phyloP scores from a whole-genome alignment of 2,888 invertebrate genomes.

The Hyposoter dolosus region DNA sequence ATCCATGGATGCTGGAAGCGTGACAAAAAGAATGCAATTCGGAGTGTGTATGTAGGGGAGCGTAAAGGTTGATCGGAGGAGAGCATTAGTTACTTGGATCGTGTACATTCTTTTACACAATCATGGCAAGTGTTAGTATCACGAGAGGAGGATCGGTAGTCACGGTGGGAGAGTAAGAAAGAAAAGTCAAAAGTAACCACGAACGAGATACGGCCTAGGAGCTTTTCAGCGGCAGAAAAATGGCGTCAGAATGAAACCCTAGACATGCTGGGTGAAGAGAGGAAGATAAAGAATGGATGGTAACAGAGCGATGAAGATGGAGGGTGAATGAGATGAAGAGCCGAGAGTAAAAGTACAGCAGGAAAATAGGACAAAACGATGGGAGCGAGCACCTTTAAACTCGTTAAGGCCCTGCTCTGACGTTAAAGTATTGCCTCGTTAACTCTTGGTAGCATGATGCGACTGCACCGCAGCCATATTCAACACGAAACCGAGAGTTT shows the following conservation, averaged over 20 bases:
- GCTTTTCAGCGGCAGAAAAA: conserved; percentile 67
- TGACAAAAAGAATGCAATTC: conserved; percentile 50
- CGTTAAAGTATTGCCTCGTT: conserved; percentile 82
- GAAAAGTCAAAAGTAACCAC: conserved; percentile 63
- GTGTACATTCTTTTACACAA: conserved; percentile 23
- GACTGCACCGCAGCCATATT: conserved; percentile 46
- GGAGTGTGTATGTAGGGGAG: neutral
- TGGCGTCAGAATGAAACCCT: conserved; percentile 66
- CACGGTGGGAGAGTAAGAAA: neutral
- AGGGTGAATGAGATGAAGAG: conserved; percentile 39
- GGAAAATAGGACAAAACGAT: conserved; percentile 72
- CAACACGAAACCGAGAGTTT: conserved; percentile 71
- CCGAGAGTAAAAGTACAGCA: conserved; percentile 48
- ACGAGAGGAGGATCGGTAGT: neutral
- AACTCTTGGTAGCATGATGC: conserved; percentile 70
- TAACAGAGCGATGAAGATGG: conserved; percentile 43
- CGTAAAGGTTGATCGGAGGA: conserved; percentile 28
- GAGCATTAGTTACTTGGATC: conserved; percentile 27
- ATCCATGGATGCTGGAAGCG: conserved; percentile 67
- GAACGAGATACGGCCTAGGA: conserved; percentile 46
- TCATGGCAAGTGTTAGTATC: conserved; percentile 33
- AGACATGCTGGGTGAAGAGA: conserved; percentile 51
- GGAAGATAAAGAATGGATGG: conserved; percentile 31
- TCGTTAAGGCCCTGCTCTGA: conserved; percentile 77
- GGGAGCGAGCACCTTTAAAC: conserved; percentile 74